Conservation (phyloP, 2,113 vertebrate species). For the Microcebus jonahi region DNA sequence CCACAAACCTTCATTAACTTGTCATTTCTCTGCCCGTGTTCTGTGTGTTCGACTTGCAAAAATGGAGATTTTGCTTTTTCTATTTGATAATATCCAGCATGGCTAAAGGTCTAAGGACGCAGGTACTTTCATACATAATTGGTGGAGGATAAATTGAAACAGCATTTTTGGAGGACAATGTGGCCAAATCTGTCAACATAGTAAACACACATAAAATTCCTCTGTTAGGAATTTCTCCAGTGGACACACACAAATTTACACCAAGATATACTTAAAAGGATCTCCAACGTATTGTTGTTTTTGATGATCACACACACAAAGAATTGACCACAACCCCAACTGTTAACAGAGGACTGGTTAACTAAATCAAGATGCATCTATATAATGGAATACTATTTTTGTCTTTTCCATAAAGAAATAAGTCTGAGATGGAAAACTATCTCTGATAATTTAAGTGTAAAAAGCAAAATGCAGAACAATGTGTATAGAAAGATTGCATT, state of each 20-base stretch:
- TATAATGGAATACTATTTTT: neutral
- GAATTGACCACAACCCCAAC: neutral
- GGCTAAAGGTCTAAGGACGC: neutral
- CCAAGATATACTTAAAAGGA: neutral
- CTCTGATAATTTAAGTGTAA: neutral
- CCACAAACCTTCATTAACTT: neutral
- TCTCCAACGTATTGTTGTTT: neutral
- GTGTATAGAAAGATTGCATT: conserved; percentile 45
- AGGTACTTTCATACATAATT: too few relatives aligned
- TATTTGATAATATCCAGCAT: neutral
- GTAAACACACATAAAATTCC: neutral
- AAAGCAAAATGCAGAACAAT: conserved; percentile 47
- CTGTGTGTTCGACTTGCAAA: neutral
- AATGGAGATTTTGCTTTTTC: neutral
- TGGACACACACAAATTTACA: neutral
- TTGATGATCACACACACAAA: neutral
- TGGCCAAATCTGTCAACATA: neutral
- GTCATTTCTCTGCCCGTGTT: neutral
- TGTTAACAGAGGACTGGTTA: neutral
- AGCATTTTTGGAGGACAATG: neutral
- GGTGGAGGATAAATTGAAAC: neutral
- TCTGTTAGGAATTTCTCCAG: neutral
- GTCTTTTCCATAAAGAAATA: neutral
- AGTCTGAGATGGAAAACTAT: neutral
- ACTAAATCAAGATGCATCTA: neutral